Percentiles rank a stretch among this genome's conserved stretches.
phyloP scores from a whole-genome alignment of 2,888 invertebrate species.

The Allophyes oxyacanthae region DNA sequence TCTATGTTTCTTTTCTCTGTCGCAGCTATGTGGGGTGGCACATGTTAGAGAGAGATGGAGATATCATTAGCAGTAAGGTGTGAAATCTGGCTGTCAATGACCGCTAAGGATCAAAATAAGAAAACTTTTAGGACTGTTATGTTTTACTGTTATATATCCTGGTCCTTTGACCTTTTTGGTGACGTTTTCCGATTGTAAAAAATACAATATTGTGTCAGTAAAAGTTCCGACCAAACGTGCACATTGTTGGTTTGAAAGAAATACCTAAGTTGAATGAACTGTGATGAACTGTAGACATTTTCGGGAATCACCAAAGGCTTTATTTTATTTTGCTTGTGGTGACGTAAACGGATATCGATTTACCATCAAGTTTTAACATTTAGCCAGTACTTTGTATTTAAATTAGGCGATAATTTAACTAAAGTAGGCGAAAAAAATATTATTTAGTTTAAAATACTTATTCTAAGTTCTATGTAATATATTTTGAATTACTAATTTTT shows the following conservation, averaged over 20 bases:
- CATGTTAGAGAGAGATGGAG: slow-evolving; percentile 64
- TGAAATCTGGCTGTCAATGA: slow-evolving; percentile 84
- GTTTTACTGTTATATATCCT: slow-evolving; percentile 73
- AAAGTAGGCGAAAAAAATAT: too few relatives aligned
- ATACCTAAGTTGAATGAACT: slow-evolving; percentile 7
- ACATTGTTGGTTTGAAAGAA: slow-evolving; percentile 7
- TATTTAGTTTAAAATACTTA: too few relatives aligned
- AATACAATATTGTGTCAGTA: slow-evolving; percentile 5
- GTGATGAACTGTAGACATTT: slow-evolving; percentile 1
- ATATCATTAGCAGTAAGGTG: slow-evolving; percentile 73
- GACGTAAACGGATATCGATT: not conserved
- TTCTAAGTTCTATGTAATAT: too few relatives aligned
- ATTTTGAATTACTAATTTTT: too few relatives aligned
- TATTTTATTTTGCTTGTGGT: not conserved
- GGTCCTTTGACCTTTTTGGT: slow-evolving; percentile 71
- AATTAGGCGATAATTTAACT: too few relatives aligned
- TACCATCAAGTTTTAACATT: too few relatives aligned
- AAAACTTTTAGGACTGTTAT: slow-evolving; percentile 70
- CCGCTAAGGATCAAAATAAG: slow-evolving; percentile 83
- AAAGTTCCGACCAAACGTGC: slow-evolving; percentile 6
- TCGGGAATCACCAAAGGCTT: not conserved
- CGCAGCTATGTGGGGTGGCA: slow-evolving; percentile 26
- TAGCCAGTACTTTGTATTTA: too few relatives aligned
- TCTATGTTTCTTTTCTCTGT: slow-evolving; percentile 65
- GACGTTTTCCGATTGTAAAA: slow-evolving; percentile 13